Evolutionary conservation across 2,888 invertebrate species (phyloP), one percentile per base, ranked within the genome.

Genomic region (Scaeva pyrastri): DNA sequence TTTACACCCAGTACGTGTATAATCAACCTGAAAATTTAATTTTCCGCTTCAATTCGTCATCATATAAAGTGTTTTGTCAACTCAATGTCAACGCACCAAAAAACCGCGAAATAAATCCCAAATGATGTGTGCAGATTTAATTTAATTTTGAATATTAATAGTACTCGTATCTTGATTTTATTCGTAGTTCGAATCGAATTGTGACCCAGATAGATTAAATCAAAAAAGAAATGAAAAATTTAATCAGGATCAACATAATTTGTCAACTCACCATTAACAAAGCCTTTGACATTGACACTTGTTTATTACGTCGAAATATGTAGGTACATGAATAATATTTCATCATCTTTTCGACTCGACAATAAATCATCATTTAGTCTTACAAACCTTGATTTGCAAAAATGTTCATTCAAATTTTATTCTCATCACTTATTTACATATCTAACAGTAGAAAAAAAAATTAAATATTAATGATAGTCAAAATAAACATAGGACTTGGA

Each of bases 201-300:
- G 58, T 36, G 36, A 2, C 39, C 6, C 7, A 58, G 36, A 58
- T 55, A 55, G 55, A 55, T 55, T 26, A 26, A 26, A 55, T 55
- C 55, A 55, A 4, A 52, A 50, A 21, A 48, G 31, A n/a, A n/a
- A n/a, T n/a, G 31, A 7, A 3, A 50, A 26, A 55, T 55, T 55
- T 26, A 55, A n/a, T 55, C 26, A 55, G n/a, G 4, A 31, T 16
- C n/a, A n/a, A 55, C 26, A 55, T 55, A 26, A 55, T 55, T 55
- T 55, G 26, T 55, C 55, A 55, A 26, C 26, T n/a, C n/a, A n/a
- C n/a, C n/a, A n/a, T n/a, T n/a, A n/a, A 55, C 2, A 26, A 10
- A 26, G n/a, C 2, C 11, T 21, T 11, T n/a, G 23, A 55, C 26
- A 55, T n/a, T 4, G 26, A 8, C 5, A 14, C 14, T 14, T 14